Conservation (phyloP, 2,888 invertebrate species). For the Temnothorax ravouxi region DNA sequence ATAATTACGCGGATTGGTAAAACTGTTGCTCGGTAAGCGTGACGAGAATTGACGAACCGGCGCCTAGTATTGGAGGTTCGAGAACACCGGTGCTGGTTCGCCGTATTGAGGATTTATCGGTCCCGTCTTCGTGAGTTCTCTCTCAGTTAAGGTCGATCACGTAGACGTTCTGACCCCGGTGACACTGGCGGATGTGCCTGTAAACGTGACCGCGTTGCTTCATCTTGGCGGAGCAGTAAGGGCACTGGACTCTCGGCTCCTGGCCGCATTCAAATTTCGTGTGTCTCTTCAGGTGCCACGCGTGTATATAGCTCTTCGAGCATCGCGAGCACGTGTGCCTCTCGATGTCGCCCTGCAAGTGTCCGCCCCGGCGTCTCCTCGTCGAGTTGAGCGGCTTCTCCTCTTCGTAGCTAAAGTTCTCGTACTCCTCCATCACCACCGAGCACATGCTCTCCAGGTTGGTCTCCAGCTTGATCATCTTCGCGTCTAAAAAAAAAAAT, state of each 20-base stretch:
- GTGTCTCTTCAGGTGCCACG: conserved; percentile 84
- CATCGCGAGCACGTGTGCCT: conserved; percentile 81
- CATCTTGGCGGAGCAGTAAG: conserved; percentile 80
- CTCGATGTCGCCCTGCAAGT: conserved; percentile 63
- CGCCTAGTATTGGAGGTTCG: neutral
- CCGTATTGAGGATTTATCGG: neutral
- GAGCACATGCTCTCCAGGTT: conserved; percentile 62
- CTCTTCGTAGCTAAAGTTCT: conserved; percentile 65
- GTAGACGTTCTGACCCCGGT: conserved; percentile 77
- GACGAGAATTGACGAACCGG: neutral
- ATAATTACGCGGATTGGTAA: neutral
- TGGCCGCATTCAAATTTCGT: conserved; percentile 86
- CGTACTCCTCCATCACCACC: conserved; percentile 63
- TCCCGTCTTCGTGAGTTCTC: conserved; percentile 4
- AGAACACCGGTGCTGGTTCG: neutral
- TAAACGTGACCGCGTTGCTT: conserved; percentile 82
- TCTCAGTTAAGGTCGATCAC: conserved; percentile 77
- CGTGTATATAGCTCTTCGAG: conserved; percentile 82
- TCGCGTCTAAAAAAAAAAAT: conserved; percentile 71
- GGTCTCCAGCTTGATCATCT: conserved; percentile 69
- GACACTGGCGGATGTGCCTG: conserved; percentile 79
- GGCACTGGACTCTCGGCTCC: conserved; percentile 82
- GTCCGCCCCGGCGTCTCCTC: conserved; percentile 59
- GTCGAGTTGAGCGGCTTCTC: conserved; percentile 60
- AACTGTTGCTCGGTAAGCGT: neutral